Evolutionary conservation across 2,113 vertebrate genomes (phyloP), one percentile per base, ranked within the genome.

Genomic region (Vireo altiloquus): DNA sequence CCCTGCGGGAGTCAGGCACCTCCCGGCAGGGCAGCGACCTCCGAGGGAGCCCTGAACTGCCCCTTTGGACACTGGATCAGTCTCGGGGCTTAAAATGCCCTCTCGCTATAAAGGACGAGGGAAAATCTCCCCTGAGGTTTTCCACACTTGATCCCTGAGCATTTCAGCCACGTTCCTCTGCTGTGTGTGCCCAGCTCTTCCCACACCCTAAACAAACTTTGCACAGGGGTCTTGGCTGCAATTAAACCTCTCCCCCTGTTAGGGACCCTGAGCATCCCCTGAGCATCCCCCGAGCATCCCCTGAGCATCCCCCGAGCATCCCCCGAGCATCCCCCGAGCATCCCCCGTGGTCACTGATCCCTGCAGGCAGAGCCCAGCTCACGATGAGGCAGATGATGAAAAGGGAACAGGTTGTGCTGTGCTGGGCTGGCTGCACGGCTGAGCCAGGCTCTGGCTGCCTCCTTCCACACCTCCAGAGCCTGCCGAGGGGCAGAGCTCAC

Each of bases 1-100:
- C 12, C 13, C n/a, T 33, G 19, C 0, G 0, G 71, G 15, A 42
- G 10, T 8, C 53, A 46, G 53, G 52, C 6, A 4, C 0, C 0
- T 52, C 33, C 63, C 46, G 28, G 14, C 9, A 14, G 30, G 28
- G 12, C 13, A 35, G 18, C 0, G 2, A 31, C 12, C 40, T 57
- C 61, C 23, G 42, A 63, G 69, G 33, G 39, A 79, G 27, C 44
- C 39, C 60, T 35, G 31, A 25, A 3, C 46, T 21, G 46, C 13
- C 12, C 54, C 49, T 47, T 33, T 4, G 19, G 25, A 13, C 4
- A 3, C 5, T 54, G 44, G 69, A 14, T 80, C 35, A 22, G 28
- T 19, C 63, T 57, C 52, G 18, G 35, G 47, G 7, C 28, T 77
- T 59, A 24, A 56, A 56, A 56, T 7, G 31, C 15, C 11, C 31